Evolutionary conservation across 37 sponge, comb jelly and placozoan species (phyloP).

Genomic region (Chondrilla cf. caribensis): DNA sequence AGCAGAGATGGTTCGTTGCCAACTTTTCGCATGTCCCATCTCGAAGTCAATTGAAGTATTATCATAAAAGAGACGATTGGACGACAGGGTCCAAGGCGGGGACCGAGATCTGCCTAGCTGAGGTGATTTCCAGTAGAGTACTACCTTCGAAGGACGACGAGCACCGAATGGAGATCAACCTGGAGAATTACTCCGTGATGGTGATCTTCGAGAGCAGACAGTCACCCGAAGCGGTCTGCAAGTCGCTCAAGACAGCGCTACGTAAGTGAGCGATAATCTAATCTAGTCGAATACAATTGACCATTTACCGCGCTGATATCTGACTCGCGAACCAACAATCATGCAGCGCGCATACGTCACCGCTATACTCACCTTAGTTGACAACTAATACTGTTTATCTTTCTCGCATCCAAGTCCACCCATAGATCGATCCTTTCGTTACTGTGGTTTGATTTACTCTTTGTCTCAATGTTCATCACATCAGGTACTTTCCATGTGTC

Average conservation of each 20-base stretch:
- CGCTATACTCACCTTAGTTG: no score
- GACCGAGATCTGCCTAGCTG: not conserved
- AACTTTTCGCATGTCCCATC: not conserved
- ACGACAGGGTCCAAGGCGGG: not conserved
- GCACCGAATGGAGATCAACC: conserved; percentile 6
- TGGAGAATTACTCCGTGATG: conserved; percentile 1
- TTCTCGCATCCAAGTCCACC: no score
- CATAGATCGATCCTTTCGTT: no score
- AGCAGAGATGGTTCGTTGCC: conserved; percentile 14
- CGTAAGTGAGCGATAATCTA: conserved; percentile 10
- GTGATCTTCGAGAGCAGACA: not conserved
- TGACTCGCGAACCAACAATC: no score
- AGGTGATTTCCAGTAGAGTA: not conserved
- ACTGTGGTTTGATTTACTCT: no score
- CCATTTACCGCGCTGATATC: no score
- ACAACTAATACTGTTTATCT: no score
- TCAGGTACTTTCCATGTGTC: conserved; percentile 21
- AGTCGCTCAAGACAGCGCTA: not conserved
- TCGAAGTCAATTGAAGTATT: not conserved
- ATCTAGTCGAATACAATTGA: no score
- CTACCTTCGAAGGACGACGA: conserved; percentile 11
- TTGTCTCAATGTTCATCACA: no score
- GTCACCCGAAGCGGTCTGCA: not conserved
- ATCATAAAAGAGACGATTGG: conserved; percentile 21
- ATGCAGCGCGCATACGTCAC: no score